These are phyloP conservation scores for Bimastos eiseni DNA, from an alignment of 2,888 invertebrate genomes.

Conservation along the genomic window DNA sequence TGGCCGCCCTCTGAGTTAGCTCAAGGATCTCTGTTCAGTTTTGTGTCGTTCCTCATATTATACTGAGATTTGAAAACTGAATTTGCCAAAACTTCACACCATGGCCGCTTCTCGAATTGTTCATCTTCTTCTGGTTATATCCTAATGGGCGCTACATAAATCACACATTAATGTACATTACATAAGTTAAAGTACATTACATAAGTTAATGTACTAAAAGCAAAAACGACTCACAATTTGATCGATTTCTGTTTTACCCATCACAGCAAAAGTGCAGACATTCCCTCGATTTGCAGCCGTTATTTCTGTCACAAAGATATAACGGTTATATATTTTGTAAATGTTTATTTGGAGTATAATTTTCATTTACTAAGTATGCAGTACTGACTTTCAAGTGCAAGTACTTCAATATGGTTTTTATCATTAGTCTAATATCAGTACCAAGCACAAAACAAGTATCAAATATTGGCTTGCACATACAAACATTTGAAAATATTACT, in stretches of 20 bases:
- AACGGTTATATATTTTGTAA: neutral
- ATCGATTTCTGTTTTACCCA: constrained; percentile 54
- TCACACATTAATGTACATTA: neutral
- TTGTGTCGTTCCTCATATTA: neutral
- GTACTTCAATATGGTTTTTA: neutral
- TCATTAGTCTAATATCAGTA: neutral
- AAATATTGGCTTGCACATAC: neutral
- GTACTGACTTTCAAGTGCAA: neutral
- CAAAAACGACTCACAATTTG: constrained; percentile 55
- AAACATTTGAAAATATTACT: neutral
- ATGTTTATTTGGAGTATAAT: neutral
- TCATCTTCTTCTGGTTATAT: neutral
- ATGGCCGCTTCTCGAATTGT: neutral
- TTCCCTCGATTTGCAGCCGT: constrained; percentile 60
- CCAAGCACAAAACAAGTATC: neutral
- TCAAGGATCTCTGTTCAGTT: neutral
- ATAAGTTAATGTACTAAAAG: neutral
- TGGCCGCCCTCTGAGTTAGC: neutral
- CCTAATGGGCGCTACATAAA: neutral
- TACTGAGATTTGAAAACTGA: neutral
- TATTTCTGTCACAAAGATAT: constrained; percentile 53
- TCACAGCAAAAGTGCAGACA: constrained; percentile 60
- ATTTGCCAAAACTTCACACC: neutral
- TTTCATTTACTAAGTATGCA: neutral
- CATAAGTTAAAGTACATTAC: neutral